Conservation (phyloP, 2,888 invertebrate genomes). For the Hypselothyrea guttata region DNA sequence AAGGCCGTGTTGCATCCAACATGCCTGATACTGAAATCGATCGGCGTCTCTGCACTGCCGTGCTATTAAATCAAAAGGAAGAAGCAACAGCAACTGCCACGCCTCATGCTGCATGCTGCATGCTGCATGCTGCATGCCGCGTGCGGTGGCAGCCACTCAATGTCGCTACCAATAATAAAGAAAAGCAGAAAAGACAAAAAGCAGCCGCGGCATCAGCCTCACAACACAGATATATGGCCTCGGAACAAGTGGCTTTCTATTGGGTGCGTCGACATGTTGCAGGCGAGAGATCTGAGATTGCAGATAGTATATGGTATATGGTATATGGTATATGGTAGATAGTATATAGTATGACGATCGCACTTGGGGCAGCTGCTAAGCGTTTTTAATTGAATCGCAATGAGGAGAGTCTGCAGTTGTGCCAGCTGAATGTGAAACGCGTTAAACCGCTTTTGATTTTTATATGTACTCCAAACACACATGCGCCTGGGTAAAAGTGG, state of each 20-base stretch:
- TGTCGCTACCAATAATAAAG: slow-evolving; percentile 27
- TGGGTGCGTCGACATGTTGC: slow-evolving; percentile 63
- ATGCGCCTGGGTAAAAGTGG: slow-evolving; percentile 66
- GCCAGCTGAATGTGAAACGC: slow-evolving; percentile 59
- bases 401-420: slow-evolving; percentile 40
- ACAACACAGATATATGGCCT: slow-evolving; percentile 35
- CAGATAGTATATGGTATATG: too few species aligned
- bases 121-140: slow-evolving; percentile 21
- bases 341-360: background rate
- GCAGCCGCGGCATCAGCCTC: slow-evolving; percentile 12
- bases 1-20: slow-evolving; percentile 37
- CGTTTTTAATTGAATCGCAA: slow-evolving; percentile 73
- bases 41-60: slow-evolving; percentile 15
- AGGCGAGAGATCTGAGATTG: slow-evolving; percentile 33
- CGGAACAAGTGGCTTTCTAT: slow-evolving; percentile 65
- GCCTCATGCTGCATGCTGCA: slow-evolving; percentile 50
- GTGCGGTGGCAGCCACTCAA: slow-evolving; percentile 35
- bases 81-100: slow-evolving; percentile 41
- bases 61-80: slow-evolving; percentile 60
- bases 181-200: too few species aligned
- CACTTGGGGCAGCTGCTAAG: slow-evolving; percentile 43
- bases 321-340: too few species aligned
- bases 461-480: slow-evolving; percentile 42
- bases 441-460: slow-evolving; percentile 77
- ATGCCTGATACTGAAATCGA: slow-evolving; percentile 20